Percentiles rank a stretch among this genome's conserved stretches.
phyloP scores from a whole-genome alignment of 1,140 invertebrate species.

The Drosophila subpulchrella region DNA sequence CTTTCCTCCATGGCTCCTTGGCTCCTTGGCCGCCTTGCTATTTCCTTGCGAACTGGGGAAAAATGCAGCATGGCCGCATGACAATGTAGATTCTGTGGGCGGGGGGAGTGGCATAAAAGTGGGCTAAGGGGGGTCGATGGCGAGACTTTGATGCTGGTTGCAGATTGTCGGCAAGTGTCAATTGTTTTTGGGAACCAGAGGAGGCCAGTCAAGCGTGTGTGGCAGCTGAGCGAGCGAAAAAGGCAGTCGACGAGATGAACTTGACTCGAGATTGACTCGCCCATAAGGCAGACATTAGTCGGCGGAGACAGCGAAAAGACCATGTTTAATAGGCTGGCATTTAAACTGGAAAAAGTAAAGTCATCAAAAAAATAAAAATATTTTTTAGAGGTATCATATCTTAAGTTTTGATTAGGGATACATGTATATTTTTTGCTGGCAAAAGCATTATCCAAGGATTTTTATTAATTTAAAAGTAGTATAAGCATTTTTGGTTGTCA shows the following conservation, averaged over 20 bases:
- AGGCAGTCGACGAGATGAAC: constrained; percentile 34
- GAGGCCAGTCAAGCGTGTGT: constrained; percentile 25
- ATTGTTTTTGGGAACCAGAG: constrained; percentile 66
- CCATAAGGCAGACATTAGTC: constrained; percentile 12
- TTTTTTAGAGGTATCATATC: too few species aligned
- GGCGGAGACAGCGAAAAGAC: background rate
- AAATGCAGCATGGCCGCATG: constrained; percentile 57
- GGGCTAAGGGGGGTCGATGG: background rate
- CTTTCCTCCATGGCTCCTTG: constrained; percentile 40
- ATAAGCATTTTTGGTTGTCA: too few species aligned
- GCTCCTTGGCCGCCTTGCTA: constrained; percentile 54
- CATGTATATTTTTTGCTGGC: too few species aligned
- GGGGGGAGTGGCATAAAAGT: background rate
- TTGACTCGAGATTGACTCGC: constrained; percentile 46
- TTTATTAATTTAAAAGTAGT: too few species aligned
- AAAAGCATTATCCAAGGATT: background rate
- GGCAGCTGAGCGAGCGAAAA: constrained; percentile 17
- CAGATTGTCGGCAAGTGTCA: constrained; percentile 77
- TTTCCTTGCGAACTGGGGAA: constrained; percentile 58
- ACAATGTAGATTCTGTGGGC: constrained; percentile 42
- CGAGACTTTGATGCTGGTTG: constrained; percentile 50
- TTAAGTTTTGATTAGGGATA: too few species aligned
- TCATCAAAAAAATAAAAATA: too few species aligned
- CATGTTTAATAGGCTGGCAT: background rate
- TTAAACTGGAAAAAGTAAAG: background rate